These are phyloP conservation scores for Nematostella vectensis DNA, from an alignment of 92 coral and sea anemone species.

Conservation along the genomic window DNA sequence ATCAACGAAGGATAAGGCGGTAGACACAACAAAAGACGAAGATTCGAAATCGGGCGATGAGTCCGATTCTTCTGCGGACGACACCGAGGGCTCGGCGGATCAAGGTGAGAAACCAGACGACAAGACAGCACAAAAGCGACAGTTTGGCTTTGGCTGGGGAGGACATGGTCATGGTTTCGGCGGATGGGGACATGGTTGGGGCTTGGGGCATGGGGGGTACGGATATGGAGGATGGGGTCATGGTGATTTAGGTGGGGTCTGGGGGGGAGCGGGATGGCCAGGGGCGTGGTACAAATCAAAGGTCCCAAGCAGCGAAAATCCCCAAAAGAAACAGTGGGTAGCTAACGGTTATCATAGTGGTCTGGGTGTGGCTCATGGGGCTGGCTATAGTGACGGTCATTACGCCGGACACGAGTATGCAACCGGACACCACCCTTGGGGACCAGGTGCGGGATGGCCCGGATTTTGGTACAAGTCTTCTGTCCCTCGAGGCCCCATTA, in stretches of 20 bases:
- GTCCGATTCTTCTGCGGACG: constrained; percentile 13
- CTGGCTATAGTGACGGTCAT: constrained; percentile 33
- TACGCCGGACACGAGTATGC: constrained; percentile 37
- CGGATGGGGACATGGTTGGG: constrained; percentile 15
- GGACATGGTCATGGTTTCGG: constrained; percentile 54
- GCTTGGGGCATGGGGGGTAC: constrained; percentile 23
- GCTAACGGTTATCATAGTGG: constrained; percentile 28
- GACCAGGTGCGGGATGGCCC: constrained; percentile 73
- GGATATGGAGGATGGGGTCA: constrained; percentile 30
- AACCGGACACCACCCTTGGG: constrained; percentile 50
- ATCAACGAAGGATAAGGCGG: constrained; percentile 32
- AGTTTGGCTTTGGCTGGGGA: constrained; percentile 46
- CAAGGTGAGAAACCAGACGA: constrained; percentile 37
- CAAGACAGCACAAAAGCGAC: constrained; percentile 38
- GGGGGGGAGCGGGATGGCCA: constrained; percentile 54
- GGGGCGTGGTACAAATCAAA: constrained; percentile 50
- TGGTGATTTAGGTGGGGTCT: constrained; percentile 55
- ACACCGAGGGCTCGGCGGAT: constrained; percentile 16
- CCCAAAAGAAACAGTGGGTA: constrained; percentile 36
- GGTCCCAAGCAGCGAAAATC: constrained; percentile 28
- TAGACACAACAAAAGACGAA: constrained; percentile 29
- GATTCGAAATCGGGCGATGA: constrained; percentile 17
- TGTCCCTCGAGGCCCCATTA: constrained; percentile 18
- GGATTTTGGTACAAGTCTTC: constrained; percentile 70
- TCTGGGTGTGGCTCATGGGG: constrained; percentile 28